Base-by-base conservation (phyloP, 2,797 vertebrate species). In the Avahi laniger region DNA sequence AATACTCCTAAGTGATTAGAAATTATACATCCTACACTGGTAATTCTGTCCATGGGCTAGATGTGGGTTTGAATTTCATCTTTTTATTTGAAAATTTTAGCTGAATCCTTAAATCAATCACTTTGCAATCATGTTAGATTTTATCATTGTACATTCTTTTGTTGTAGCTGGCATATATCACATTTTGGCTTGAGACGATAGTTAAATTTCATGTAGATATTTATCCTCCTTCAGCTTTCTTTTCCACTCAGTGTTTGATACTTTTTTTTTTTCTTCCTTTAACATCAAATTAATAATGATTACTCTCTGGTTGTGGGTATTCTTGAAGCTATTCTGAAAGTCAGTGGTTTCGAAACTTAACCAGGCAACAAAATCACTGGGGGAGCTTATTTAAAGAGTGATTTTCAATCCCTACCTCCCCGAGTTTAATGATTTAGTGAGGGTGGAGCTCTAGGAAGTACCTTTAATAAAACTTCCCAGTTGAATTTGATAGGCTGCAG, bases 281-380 rank as follows among this genome's bases (percentile, higher is more conserved):
- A 35, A 96, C 69, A 12, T 88, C 41, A 78, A 57, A 63, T 79
- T 76, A 75, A 43, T 22, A 75, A 41, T 13, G 41, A 17, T 79
- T 79, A 28, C 22, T 91, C 33, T 70, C 65, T 72, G 30, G 52
- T 41, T 63, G 41, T 84, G 43, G 5, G 24, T 93, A n/a, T 78
- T 93, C 54, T 93, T 18, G n/a, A 89, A 85, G 69, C 91, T 13
- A 12, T 79, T 81, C 50, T 73, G 83, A 81, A 73, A 81, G 61
- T 28, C 33, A 33, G n/a, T 83, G 35, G 65, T 90, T 94, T 87
- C 61, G 15, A 72, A 67, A 57, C 35, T 22, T 41, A 52, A 30
- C 67, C 43, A 35, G 61, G 8, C 54, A 5, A 78, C 14, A 30
- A 7, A 70, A 52, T 90, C 33, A 38, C 46, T 52, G 38, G 50